Evolutionary conservation across 2,888 invertebrate species (phyloP).

Genomic region (Tetheella fluctuosa): DNA sequence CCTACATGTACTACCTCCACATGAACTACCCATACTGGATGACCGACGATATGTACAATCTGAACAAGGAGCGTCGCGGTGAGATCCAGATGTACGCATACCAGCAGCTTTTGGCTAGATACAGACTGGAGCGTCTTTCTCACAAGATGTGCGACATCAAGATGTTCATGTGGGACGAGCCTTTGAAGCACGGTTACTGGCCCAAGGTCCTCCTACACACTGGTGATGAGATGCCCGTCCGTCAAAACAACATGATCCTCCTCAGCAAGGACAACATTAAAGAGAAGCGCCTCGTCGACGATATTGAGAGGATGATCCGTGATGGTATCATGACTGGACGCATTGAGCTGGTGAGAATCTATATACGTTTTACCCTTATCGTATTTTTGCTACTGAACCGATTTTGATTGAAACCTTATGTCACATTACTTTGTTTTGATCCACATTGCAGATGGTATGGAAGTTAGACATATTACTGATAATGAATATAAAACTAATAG

Average conservation of each 20-base stretch:
- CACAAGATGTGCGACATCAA: constrained; percentile 79
- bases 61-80: constrained; percentile 80
- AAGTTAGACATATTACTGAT: no score
- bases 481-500: no score
- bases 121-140: constrained; percentile 76
- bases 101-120: constrained; percentile 86
- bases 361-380: background rate
- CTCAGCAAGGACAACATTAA: constrained; percentile 58
- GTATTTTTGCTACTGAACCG: no score
- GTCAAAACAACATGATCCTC: constrained; percentile 69
- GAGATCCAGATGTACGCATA: constrained; percentile 85
- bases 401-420: background rate
- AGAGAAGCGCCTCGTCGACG: constrained; percentile 59
- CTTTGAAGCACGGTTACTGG: constrained; percentile 81
- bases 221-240: constrained; percentile 83
- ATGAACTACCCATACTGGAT: constrained; percentile 89
- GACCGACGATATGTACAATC: constrained; percentile 78
- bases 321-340: constrained; percentile 73
- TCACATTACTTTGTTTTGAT: no score
- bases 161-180: constrained; percentile 72
- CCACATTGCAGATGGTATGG: no score
- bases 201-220: constrained; percentile 83
- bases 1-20: constrained; percentile 87
- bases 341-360: constrained; percentile 64
- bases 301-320: constrained; percentile 80